Base-by-base conservation (phyloP, 2,113 vertebrate species). In the Galbula dea region DNA sequence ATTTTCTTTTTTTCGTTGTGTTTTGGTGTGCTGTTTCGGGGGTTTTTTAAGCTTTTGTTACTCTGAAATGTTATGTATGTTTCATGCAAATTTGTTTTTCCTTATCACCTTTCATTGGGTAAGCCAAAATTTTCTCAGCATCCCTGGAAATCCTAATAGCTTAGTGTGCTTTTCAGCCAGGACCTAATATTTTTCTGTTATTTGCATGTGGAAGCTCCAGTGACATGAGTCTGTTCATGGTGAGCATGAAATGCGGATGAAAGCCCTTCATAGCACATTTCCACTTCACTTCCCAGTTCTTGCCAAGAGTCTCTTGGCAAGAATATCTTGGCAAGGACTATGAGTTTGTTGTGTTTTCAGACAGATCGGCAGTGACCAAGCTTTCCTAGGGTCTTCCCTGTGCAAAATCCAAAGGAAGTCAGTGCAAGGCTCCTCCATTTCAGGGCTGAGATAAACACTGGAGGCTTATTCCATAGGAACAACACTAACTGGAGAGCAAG, bases 51-150 rank as follows among this genome's bases (percentile, higher is more conserved):
- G 20, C n/a, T 84, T 96, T 72, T 86, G 45, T 89, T 86, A 61
- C 24, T 91, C 43, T 84, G 54, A 90, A 94, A 88, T 43, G 39
- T 68, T 82, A 74, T 27, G 46, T 93, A 34, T 16, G 16, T 91
- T 92, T 93, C 51, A 77, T 91, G 73, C 39, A 93, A 78, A 89
- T 89, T 87, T 75, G 27, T 32, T 62, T 92, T 94, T 89, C 80
- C 57, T 19, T 85, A 37, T 73, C 67, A 68, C 41, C 65, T 93
- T 84, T 93, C 84, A 83, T 3, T 1, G 14, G 3, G 5, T 49
- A 41, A 91, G 19, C 71, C 24, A 85, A 92, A 88, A 72, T 92
- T 88, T 83, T 72, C 55, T 88, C 51, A 86, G 14, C 65, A 73
- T 82, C 59, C 11, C 32, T 74, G 78, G 62, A 91, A 94, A 83